These are phyloP conservation scores for Alligator mississippiensis DNA, from an alignment of 2,113 vertebrate genomes.

Conservation along the genomic window DNA sequence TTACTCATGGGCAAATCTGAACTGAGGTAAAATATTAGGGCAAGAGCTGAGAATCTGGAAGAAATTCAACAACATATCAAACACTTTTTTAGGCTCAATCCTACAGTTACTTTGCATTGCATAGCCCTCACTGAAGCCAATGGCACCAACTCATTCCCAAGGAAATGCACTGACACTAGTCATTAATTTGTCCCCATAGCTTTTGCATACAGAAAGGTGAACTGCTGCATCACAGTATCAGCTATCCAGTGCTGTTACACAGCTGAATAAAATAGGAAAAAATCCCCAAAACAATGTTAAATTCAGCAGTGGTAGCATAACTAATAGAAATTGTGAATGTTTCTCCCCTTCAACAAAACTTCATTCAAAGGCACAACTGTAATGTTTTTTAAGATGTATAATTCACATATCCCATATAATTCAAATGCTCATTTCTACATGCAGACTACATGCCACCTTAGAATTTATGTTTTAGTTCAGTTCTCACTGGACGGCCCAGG, in stretches of 20 bases:
- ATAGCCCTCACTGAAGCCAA: neutral
- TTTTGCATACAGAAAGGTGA: neutral
- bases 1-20: neutral
- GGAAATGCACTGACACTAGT: neutral
- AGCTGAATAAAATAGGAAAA: constrained; percentile 20
- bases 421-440: constrained; percentile 35
- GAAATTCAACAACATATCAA: neutral
- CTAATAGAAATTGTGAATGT: constrained; percentile 56
- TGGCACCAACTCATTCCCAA: neutral
- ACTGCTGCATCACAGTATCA: neutral
- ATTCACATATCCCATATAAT: constrained; percentile 49
- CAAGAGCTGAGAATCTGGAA: neutral
- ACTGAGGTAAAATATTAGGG: neutral
- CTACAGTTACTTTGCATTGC: neutral
- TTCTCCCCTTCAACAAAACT: constrained; percentile 49
- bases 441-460: neutral
- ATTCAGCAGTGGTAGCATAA: constrained; percentile 47
- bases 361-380: constrained; percentile 48
- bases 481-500: constrained; percentile 57
- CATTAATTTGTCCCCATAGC: neutral
- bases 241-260: neutral
- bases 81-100: neutral
- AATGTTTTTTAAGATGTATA: constrained; percentile 54
- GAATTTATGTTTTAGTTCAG: constrained; percentile 71
- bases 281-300: constrained; percentile 7